These are phyloP conservation scores for Belonocnema kinseyi DNA, from an alignment of 1,140 invertebrate species.

Conservation along the genomic window DNA sequence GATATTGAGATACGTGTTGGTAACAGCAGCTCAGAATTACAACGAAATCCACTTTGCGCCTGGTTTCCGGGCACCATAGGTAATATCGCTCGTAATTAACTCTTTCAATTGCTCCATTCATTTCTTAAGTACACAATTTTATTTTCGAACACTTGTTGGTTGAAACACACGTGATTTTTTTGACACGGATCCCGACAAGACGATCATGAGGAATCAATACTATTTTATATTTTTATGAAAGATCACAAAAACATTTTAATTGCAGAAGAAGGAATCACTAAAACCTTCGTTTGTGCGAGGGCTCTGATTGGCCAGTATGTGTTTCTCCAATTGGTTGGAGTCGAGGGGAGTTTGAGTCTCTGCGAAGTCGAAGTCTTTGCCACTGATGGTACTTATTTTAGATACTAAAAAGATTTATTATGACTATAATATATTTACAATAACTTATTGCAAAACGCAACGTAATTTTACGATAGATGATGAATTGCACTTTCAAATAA, in stretches of 20 bases:
- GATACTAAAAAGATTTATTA: slow-evolving; percentile 1
- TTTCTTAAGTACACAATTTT: not conserved
- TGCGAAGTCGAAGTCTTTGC: slow-evolving; percentile 95
- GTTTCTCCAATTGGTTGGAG: slow-evolving; percentile 91
- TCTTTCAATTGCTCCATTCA: slow-evolving; percentile 22
- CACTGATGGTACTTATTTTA: slow-evolving; percentile 82
- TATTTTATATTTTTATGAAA: slow-evolving; percentile 39
- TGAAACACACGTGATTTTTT: no score
- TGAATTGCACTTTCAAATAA: no score
- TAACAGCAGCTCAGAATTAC: slow-evolving; percentile 89
- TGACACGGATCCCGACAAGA: no score
- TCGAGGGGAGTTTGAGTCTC: slow-evolving; percentile 90
- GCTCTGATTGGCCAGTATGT: slow-evolving; percentile 90
- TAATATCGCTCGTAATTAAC: slow-evolving; percentile 59
- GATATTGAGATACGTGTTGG: slow-evolving; percentile 94
- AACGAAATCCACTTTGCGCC: slow-evolving; percentile 91
- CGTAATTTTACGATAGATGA: not conserved
- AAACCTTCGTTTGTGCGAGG: slow-evolving; percentile 91
- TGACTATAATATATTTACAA: no score
- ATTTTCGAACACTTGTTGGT: no score
- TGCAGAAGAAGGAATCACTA: slow-evolving; percentile 91
- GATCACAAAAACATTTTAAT: slow-evolving; percentile 49
- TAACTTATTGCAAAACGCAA: not conserved
- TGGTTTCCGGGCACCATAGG: slow-evolving; percentile 95
- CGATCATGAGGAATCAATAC: not conserved